Conservation (phyloP, 2,797 vertebrate species). For the Sebastes baramenuke region DNA sequence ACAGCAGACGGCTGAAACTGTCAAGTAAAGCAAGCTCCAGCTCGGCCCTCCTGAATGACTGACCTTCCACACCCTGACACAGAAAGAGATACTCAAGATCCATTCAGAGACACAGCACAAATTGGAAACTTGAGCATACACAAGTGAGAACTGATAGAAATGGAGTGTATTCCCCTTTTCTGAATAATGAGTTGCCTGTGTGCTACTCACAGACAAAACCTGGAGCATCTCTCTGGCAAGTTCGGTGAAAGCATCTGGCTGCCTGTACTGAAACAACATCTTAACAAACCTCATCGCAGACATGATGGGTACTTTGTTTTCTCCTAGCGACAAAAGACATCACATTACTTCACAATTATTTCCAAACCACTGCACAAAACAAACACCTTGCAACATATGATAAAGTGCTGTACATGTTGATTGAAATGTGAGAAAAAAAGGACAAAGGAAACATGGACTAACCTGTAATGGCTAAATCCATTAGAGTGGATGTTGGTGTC, state of each 20-base stretch:
- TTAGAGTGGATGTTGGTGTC: constrained; percentile 53
- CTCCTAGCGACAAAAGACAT: constrained; percentile 74
- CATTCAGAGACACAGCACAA: constrained; percentile 10
- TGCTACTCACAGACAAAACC: constrained; percentile 86
- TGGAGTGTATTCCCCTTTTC: neutral
- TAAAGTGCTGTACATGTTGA: neutral
- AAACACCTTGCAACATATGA: neutral
- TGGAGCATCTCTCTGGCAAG: constrained; percentile 76
- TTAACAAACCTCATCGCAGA: constrained; percentile 90
- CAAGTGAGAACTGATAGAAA: neutral
- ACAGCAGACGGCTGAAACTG: constrained; percentile 79
- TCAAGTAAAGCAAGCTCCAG: constrained; percentile 86
- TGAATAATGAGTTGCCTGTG: neutral
- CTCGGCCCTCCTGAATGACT: constrained; percentile 82
- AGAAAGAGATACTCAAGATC: neutral
- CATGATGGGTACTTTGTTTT: constrained; percentile 82
- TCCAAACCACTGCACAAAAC: neutral
- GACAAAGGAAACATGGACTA: neutral
- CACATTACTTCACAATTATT: neutral
- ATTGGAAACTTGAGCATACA: neutral
- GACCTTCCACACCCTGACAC: constrained; percentile 80
- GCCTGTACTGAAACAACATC: constrained; percentile 90
- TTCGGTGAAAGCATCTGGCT: constrained; percentile 85
- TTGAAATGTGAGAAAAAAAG: neutral
- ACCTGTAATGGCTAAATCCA: constrained; percentile 69